Conservation (phyloP, 1,140 invertebrate species). For the Diabrotica undecimpunctata region DNA sequence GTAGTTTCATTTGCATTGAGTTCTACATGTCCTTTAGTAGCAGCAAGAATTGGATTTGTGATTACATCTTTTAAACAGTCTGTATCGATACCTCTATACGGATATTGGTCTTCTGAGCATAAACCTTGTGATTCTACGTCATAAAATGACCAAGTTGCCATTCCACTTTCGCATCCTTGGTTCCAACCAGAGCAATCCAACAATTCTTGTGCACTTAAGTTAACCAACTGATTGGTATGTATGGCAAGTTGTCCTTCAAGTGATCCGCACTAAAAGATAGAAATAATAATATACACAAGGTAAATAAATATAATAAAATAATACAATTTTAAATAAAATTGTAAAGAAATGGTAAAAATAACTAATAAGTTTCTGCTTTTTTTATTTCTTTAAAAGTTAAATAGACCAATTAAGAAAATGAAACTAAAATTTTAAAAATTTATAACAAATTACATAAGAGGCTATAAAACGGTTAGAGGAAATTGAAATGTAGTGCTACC, state of each 20-base stretch:
- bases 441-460: no score
- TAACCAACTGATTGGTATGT: slow-evolving; percentile 74
- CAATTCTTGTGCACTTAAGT: slow-evolving; percentile 94
- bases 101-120: slow-evolving; percentile 86
- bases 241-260: slow-evolving; percentile 93
- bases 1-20: neutral
- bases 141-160: slow-evolving; percentile 87
- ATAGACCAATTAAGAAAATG: no score
- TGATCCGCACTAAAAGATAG: slow-evolving; percentile 70
- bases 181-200: slow-evolving; percentile 75
- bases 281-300: no score
- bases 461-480: no score
- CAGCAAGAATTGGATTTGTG: neutral
- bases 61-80: neutral
- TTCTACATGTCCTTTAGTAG: neutral
- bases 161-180: slow-evolving; percentile 60
- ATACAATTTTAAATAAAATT: no score
- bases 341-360: no score
- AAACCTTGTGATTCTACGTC: slow-evolving; percentile 91
- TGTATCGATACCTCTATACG: slow-evolving; percentile 61
- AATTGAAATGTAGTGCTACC: no score
- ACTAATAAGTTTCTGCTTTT: no score
- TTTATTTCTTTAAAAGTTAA: no score
- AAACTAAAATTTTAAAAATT: no score
- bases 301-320: no score